Evolutionary conservation across 2,888 invertebrate genomes (phyloP).

Genomic region (Cephus spinipes): DNA sequence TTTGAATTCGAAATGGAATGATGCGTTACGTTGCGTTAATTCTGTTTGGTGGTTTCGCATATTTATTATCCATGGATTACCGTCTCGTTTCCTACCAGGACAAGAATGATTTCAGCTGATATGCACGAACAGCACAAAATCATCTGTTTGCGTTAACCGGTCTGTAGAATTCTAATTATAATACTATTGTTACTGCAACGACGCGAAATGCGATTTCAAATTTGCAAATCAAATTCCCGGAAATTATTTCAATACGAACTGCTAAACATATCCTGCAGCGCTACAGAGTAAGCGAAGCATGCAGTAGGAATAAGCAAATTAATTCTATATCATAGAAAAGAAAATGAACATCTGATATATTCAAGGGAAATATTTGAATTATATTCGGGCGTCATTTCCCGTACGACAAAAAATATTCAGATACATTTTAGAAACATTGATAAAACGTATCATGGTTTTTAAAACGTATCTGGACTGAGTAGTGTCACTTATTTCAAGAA

Average conservation of each 20-base stretch:
- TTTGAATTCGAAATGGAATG: not conserved
- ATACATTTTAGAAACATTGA: too few species aligned
- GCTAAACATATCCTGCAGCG: constrained; percentile 43
- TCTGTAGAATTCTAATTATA: constrained; percentile 50
- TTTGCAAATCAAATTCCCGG: constrained; percentile 52
- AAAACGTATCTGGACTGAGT: too few species aligned
- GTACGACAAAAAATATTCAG: too few species aligned
- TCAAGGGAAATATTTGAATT: not conserved
- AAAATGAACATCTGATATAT: not conserved
- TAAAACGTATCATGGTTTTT: too few species aligned
- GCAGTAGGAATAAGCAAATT: constrained; percentile 2
- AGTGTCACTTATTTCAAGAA: too few species aligned
- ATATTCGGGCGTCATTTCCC: too few species aligned
- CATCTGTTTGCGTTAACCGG: constrained; percentile 12
- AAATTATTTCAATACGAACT: constrained; percentile 45
- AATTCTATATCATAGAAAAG: constrained; percentile 1
- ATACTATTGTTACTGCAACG: constrained; percentile 43
- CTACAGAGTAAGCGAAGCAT: constrained; percentile 17
- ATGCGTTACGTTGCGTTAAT: not conserved
- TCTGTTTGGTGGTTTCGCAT: not conserved
- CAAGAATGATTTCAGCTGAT: not conserved
- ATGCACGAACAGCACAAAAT: not conserved
- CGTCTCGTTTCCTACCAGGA: not conserved
- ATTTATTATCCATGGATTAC: not conserved
- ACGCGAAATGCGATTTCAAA: constrained; percentile 39